Conservation (phyloP, 2,888 invertebrate species). For the Resseliella maxima region DNA sequence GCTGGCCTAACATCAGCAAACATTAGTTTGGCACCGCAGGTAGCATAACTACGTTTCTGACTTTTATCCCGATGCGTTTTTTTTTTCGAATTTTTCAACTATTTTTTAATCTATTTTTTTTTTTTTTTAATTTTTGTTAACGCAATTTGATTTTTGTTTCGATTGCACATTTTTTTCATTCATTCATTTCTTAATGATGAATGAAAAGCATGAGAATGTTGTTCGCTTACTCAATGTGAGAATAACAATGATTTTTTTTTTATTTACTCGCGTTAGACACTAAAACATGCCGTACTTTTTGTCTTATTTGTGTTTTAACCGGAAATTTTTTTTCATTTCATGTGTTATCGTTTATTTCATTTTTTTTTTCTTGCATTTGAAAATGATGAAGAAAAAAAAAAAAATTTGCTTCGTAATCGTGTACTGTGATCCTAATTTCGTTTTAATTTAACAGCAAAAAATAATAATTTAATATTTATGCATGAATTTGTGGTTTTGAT, state of each 20-base stretch:
- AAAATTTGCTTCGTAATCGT: not conserved
- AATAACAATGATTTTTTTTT: not conserved
- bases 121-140: slow-evolving; percentile 56
- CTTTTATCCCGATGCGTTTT: too few species aligned
- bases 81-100: not conserved
- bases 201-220: not conserved
- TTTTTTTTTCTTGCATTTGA: not conserved
- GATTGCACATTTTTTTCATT: not conserved
- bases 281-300: not conserved
- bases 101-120: slow-evolving; percentile 57
- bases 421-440: not conserved
- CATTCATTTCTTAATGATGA: not conserved
- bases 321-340: not conserved
- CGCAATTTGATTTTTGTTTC: not conserved
- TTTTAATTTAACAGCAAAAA: not conserved
- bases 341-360: too few species aligned
- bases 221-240: not conserved
- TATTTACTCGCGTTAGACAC: not conserved
- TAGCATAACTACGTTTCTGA: slow-evolving; percentile 61
- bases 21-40: slow-evolving; percentile 76
- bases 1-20: slow-evolving; percentile 69
- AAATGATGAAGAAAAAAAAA: not conserved
- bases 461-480: not conserved
- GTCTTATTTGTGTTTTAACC: not conserved
- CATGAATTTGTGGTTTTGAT: not conserved